Conservation (phyloP, 2,797 vertebrate genomes). For the Numenius phaeopus region DNA sequence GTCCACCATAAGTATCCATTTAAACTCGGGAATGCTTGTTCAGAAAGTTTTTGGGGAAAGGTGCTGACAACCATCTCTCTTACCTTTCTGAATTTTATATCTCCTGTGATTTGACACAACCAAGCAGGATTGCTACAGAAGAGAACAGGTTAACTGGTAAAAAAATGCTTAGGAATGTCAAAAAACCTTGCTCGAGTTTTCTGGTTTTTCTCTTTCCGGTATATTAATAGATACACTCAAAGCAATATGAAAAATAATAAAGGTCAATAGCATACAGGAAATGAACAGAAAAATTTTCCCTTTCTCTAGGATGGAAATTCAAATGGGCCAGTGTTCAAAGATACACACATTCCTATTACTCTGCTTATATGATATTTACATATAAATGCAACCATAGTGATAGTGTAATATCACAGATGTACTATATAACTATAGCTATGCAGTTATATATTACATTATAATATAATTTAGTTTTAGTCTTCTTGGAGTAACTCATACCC, state of each 20-base stretch:
- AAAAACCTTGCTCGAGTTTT: not conserved
- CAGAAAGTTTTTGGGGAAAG: not conserved
- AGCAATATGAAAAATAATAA: conserved; percentile 4
- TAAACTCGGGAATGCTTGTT: not conserved
- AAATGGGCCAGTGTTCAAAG: not conserved
- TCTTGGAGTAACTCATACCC: not conserved
- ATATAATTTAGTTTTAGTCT: not conserved
- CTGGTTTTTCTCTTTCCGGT: not conserved
- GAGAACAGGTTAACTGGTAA: not conserved
- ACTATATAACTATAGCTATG: too few relatives aligned
- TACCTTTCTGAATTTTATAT: not conserved
- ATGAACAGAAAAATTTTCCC: not conserved
- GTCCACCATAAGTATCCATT: not conserved
- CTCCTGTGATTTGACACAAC: not conserved
- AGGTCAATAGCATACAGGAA: not conserved
- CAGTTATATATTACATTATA: not conserved
- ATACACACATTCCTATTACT: not conserved
- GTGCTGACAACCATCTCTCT: not conserved
- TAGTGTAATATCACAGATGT: not conserved
- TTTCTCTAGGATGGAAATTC: not conserved
- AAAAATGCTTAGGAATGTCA: not conserved
- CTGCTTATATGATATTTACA: not conserved
- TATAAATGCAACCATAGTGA: not conserved
- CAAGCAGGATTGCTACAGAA: not conserved
- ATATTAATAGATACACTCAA: not conserved